Conservation (phyloP, 2,888 invertebrate species). For the Micoletzkya japonica region DNA sequence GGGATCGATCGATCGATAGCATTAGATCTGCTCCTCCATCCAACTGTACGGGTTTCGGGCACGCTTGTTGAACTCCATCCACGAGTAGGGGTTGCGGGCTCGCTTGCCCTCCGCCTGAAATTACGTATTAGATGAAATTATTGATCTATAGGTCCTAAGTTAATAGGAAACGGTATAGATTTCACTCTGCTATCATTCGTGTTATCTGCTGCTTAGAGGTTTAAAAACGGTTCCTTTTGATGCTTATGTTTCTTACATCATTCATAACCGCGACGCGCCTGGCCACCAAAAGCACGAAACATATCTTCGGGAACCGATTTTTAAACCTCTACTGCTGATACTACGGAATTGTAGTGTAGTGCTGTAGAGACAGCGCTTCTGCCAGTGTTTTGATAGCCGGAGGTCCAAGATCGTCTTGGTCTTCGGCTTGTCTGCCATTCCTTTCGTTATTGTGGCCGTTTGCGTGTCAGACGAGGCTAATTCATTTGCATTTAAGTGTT, state of each 20-base stretch:
- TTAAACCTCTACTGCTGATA: no score
- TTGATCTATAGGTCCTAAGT: no score
- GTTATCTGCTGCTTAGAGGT: background rate
- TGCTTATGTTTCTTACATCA: background rate
- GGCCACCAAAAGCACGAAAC: background rate
- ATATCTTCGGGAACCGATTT: background rate
- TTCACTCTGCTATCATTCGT: background rate
- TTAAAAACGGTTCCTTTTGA: background rate
- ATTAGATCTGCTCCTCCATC: background rate
- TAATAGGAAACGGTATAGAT: no score
- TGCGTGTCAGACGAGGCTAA: no score
- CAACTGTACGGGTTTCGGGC: slow-evolving; percentile 25
- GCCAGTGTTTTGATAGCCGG: no score
- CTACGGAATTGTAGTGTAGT: no score
- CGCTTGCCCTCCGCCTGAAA: slow-evolving; percentile 17
- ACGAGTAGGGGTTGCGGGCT: slow-evolving; percentile 27
- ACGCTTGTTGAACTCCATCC: slow-evolving; percentile 25
- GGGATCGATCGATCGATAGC: background rate
- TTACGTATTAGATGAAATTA: no score
- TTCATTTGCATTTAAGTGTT: no score
- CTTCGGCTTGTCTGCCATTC: no score
- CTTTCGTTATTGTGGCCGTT: no score
- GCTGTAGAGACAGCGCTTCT: no score
- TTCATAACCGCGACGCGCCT: background rate
- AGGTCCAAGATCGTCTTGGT: no score